Evolutionary conservation across 1,140 invertebrate genomes (phyloP).

Genomic region (Ylistrum balloti): DNA sequence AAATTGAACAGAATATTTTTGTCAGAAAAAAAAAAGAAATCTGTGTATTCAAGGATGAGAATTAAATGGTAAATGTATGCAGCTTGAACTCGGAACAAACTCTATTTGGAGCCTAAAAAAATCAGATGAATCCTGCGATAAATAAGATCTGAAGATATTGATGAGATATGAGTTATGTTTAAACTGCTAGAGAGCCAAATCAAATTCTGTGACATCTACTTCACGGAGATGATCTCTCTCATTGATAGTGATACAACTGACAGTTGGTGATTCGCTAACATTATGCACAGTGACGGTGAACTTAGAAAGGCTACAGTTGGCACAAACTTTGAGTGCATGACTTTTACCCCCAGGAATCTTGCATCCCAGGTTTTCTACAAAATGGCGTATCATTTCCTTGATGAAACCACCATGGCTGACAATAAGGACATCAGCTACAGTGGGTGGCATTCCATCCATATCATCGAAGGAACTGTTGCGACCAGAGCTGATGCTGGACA

Average conservation of each 20-base stretch:
- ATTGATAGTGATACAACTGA: conserved; percentile 76
- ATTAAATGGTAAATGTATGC: no score
- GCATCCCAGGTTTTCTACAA: conserved; percentile 81
- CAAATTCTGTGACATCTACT: conserved; percentile 57
- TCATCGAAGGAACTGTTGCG: conserved; percentile 81
- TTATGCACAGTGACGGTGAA: conserved; percentile 75
- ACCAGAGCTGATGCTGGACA: conserved; percentile 76
- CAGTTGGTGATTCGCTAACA: conserved; percentile 60
- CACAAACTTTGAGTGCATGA: conserved; percentile 77
- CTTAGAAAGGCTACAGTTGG: conserved; percentile 79
- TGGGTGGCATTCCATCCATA: conserved; percentile 70
- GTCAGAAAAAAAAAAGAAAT: background rate
- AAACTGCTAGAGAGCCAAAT: conserved; percentile 46
- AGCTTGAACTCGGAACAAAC: background rate
- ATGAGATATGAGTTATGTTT: background rate
- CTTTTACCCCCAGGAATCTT: conserved; percentile 79
- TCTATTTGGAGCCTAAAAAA: background rate
- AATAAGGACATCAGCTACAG: conserved; percentile 79
- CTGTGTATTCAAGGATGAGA: no score
- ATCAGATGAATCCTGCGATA: background rate
- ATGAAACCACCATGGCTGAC: conserved; percentile 82
- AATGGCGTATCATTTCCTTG: conserved; percentile 78
- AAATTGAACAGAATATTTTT: background rate
- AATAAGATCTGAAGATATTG: background rate
- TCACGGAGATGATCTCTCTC: conserved; percentile 77